A percentile compares a stretch with the other conserved stretches of the same genome.
phyloP scores from a whole-genome alignment of 1,140 invertebrate genomes.

The Drosophila pallidifrons region DNA sequence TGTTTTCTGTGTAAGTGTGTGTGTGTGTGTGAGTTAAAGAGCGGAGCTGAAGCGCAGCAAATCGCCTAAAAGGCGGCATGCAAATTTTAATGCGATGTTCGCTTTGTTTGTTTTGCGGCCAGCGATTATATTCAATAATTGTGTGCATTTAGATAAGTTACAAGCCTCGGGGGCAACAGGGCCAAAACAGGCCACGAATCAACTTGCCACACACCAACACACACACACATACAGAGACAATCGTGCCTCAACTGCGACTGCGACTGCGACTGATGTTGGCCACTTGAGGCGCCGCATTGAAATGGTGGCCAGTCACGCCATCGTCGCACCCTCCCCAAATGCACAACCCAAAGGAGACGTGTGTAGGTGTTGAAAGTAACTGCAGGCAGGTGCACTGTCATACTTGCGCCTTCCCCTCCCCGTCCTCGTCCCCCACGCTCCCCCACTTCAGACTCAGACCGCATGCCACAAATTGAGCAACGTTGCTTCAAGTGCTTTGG shows the following conservation, averaged over 20 bases:
- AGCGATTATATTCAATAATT: slow-evolving; percentile 84
- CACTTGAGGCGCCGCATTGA: slow-evolving; percentile 60
- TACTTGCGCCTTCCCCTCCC: not conserved
- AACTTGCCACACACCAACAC: slow-evolving; percentile 4
- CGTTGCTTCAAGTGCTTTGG: not conserved
- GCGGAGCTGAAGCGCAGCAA: slow-evolving; percentile 42
- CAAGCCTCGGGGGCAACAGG: slow-evolving; percentile 66
- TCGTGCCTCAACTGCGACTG: slow-evolving; percentile 5
- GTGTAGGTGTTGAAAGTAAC: slow-evolving; percentile 78
- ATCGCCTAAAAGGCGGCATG: slow-evolving; percentile 75
- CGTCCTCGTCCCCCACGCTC: not conserved
- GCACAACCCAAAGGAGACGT: slow-evolving; percentile 30
- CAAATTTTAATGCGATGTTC: slow-evolving; percentile 61
- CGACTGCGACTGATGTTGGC: slow-evolving; percentile 27
- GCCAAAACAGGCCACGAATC: slow-evolving; percentile 12
- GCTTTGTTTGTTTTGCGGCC: slow-evolving; percentile 54
- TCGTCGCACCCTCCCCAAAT: slow-evolving; percentile 59
- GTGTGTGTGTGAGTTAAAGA: too few relatives aligned
- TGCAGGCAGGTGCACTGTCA: slow-evolving; percentile 57
- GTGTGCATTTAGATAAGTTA: slow-evolving; percentile 84
- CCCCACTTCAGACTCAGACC: not conserved
- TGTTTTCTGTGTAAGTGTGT: too few relatives aligned
- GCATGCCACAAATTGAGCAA: slow-evolving; percentile 8
- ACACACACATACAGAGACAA: slow-evolving; percentile 16
- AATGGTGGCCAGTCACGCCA: slow-evolving; percentile 77